Conservation (phyloP, 2,797 vertebrate genomes). For the Hippocampus kuda region DNA sequence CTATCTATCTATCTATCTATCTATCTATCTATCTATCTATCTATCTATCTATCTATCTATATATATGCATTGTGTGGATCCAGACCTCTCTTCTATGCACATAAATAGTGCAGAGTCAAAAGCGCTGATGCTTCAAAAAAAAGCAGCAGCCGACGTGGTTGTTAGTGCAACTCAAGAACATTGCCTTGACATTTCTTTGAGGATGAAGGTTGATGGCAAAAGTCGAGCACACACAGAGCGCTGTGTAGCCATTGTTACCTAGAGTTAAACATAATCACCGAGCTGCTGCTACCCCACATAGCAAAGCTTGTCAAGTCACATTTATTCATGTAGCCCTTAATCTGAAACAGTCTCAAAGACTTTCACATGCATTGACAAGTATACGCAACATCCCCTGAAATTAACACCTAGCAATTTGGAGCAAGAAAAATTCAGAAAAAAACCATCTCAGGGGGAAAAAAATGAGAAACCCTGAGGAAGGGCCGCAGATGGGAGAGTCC, state of each 20-base stretch:
- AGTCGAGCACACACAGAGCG: neutral
- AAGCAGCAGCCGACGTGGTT: conserved; percentile 24
- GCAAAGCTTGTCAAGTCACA: neutral
- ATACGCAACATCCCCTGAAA: no score
- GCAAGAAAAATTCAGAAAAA: no score
- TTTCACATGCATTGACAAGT: no score
- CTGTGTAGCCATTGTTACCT: conserved; percentile 4
- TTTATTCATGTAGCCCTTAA: no score
- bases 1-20: neutral
- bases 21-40: neutral
- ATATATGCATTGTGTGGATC: neutral
- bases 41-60: neutral
- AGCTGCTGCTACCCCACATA: neutral
- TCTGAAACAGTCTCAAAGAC: no score
- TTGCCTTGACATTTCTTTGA: conserved; percentile 35
- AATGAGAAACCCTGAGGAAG: no score
- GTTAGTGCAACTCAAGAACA: conserved; percentile 21
- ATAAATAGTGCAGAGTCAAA: neutral
- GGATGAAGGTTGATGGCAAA: conserved; percentile 23
- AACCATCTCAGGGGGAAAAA: no score
- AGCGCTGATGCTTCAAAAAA: conserved; percentile 22
- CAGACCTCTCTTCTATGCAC: neutral
- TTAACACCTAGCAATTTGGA: neutral
- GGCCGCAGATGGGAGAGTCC: no score
- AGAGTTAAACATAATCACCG: neutral